Base-by-base conservation (phyloP, 2,113 vertebrate species). In the Melanerpes aurifrons region DNA sequence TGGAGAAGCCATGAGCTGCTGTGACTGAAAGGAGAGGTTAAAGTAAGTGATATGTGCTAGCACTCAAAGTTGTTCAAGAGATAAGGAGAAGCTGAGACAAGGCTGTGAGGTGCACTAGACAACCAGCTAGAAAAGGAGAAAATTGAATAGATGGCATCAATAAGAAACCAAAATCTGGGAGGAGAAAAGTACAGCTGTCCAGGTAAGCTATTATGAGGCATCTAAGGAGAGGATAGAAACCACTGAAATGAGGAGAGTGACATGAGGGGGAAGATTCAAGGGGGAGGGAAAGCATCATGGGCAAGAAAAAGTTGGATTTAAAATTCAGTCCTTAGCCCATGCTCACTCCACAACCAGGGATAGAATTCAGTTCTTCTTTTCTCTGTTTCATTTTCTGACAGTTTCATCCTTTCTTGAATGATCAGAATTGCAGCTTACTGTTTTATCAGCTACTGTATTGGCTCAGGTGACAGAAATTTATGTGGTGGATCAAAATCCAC, bases 221-320 rank as follows among this genome's bases (percentile, higher is more conserved):
- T 15, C 32, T 62, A 57, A 67, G 6, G 32, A 63, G 8, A 45
- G 2, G 10, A 50, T 2, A 74, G 15, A 63, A 35, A 68, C 8
- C 18, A 21, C 6, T 53, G 25, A 88, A 79, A 9, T 28, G 18
- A 79, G 31, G 48, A 53, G 32, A 50, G 3, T 50, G 20, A 68
- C 8, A 21, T 5, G 2, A 22, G 7, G 4, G 9, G 4, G 3
- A 87, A 64, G 18, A 53, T 15, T 50, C 2, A 3, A 13, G 8
- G 26, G 7, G 63, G 10, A 54, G 16, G 26, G 10, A 32, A 76
- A 66, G 54, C 28, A 40, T 31, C 19, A 20, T 15, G 24, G 14
- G 43, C 31, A 77, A 66, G 45, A 67, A n/a, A 64, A 14, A 29
- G 54, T 4, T 53, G 7, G 3, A 10, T 61, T 70, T 71, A 53